These are phyloP conservation scores for Hirundichthys speculiger DNA, from an alignment of 2,113 vertebrate species.

Conservation along the genomic window DNA sequence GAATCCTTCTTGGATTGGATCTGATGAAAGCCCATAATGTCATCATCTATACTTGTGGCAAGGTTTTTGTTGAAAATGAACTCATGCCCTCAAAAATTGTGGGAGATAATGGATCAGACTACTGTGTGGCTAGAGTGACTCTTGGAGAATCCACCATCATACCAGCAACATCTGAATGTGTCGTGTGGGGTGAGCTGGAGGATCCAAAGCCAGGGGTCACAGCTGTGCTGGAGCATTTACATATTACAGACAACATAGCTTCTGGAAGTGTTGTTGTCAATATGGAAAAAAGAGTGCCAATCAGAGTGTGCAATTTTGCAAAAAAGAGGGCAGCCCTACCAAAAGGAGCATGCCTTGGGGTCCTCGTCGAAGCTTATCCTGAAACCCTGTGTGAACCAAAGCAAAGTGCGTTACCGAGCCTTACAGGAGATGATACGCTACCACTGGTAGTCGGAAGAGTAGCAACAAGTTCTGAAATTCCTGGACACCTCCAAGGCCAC, in stretches of 20 bases:
- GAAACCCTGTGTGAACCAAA: background rate
- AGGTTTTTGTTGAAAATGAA: background rate
- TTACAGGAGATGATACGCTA: too few species aligned
- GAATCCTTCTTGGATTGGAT: background rate
- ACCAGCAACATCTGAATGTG: background rate
- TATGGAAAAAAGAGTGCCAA: background rate
- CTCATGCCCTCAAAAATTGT: background rate
- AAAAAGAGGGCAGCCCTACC: background rate
- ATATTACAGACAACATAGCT: background rate
- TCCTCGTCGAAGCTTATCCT: background rate
- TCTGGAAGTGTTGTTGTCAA: background rate
- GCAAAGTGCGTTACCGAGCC: too few species aligned
- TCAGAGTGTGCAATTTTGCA: constrained; percentile 6
- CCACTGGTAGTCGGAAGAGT: background rate
- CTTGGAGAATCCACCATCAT: background rate
- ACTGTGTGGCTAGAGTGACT: constrained; percentile 2
- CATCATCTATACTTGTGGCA: background rate
- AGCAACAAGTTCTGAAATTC: background rate
- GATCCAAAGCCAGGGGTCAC: background rate
- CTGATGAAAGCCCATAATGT: constrained; percentile 1
- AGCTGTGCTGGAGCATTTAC: too few species aligned
- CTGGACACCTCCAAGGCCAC: background rate
- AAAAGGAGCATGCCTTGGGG: background rate
- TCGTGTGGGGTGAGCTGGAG: too few species aligned
- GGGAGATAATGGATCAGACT: background rate